Conservation (phyloP, 2,888 invertebrate genomes). For the Acanthosoma haemorrhoidale region DNA sequence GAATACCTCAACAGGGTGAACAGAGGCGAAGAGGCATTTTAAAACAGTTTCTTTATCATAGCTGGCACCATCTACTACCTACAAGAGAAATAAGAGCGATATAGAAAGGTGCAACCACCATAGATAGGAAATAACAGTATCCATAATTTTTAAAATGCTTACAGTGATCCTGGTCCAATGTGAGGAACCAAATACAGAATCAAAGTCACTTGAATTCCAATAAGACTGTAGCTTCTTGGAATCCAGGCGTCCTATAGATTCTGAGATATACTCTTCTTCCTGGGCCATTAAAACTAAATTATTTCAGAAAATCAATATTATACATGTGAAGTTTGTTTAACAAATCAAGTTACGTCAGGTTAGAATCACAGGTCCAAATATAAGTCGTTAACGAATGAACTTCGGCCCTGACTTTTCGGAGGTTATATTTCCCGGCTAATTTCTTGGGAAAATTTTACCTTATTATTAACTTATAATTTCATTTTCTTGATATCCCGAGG, state of each 20-base stretch:
- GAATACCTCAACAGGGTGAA: slow-evolving; percentile 1
- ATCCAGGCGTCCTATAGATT: not conserved
- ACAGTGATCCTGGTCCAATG: slow-evolving; percentile 27
- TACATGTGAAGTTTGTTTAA: too few relatives aligned
- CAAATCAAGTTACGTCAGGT: too few relatives aligned
- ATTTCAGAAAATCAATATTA: too few relatives aligned
- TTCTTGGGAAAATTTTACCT: too few relatives aligned
- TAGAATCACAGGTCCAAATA: too few relatives aligned
- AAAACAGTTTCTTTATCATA: slow-evolving; percentile 18
- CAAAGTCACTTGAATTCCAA: slow-evolving; percentile 17
- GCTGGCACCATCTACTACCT: not conserved
- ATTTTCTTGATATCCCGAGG: too few relatives aligned
- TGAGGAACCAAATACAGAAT: not conserved
- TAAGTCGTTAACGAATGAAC: too few relatives aligned
- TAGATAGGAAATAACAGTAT: not conserved
- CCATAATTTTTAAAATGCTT: too few relatives aligned
- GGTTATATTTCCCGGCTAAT: too few relatives aligned
- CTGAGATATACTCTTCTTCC: not conserved
- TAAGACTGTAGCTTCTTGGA: not conserved
- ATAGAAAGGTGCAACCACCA: not conserved
- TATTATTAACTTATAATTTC: too few relatives aligned
- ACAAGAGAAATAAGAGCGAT: not conserved
- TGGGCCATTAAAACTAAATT: not conserved
- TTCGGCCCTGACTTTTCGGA: too few relatives aligned
- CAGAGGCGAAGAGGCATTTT: not conserved